phyloP scores from a whole-genome alignment of 2,113 vertebrate species.

The Ochotona princeps region DNA sequence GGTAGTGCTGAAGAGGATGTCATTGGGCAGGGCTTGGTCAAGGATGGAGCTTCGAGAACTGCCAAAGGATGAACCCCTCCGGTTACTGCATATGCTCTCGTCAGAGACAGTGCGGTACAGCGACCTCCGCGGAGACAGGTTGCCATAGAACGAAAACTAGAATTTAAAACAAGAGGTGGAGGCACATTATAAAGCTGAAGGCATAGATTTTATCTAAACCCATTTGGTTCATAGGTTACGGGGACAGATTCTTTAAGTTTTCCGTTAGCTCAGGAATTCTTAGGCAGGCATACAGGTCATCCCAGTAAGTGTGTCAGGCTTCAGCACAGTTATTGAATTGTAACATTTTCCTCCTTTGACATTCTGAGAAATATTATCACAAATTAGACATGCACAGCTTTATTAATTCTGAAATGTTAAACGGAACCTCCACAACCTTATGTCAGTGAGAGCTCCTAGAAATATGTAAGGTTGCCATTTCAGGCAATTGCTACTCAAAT shows the following conservation, averaged over 20 bases:
- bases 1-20: slow-evolving; percentile 97
- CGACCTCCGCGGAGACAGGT: slow-evolving; percentile 90
- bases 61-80: slow-evolving; percentile 92
- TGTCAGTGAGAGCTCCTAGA: slow-evolving; percentile 36
- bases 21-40: slow-evolving; percentile 95
- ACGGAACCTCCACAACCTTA: slow-evolving; percentile 50
- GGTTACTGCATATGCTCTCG: slow-evolving; percentile 95
- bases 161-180: slow-evolving; percentile 13
- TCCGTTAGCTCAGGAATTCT: not conserved
- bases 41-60: slow-evolving; percentile 96
- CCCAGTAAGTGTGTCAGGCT: not conserved
- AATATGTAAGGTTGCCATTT: slow-evolving; percentile 52
- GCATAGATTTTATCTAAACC: not conserved
- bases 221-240: not conserved
- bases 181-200: not conserved
- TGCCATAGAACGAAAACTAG: slow-evolving; percentile 90
- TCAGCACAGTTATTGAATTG: slow-evolving; percentile 31
- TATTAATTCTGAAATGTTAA: slow-evolving; percentile 76
- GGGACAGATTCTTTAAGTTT: not conserved
- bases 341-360: slow-evolving; percentile 43
- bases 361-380: slow-evolving; percentile 57
- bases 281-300: not conserved
- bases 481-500: slow-evolving; percentile 57
- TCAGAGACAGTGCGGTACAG: slow-evolving; percentile 96
- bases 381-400: slow-evolving; percentile 57